Base-by-base conservation (phyloP, 2,888 invertebrate species). In the Epinotia demarniana region DNA sequence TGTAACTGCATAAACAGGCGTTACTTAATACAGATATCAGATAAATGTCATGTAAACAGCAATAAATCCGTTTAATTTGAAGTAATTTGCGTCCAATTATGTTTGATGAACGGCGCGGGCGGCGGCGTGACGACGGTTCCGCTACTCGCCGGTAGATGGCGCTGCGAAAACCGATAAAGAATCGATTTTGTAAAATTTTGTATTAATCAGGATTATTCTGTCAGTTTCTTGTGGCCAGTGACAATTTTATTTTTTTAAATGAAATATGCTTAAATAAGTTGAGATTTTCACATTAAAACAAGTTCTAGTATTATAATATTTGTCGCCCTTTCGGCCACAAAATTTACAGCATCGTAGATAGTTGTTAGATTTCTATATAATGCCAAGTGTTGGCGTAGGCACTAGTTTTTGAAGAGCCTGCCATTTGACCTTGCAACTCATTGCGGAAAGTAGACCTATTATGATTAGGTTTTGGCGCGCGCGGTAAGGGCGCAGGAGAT, bases 91-190 rank as follows among this genome's bases (percentile, higher is more conserved):
- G 83, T 80, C 80, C 90, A 90, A 92, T 92, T 91, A 92, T 77
- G 78, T 77, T 87, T 87, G 88, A 89, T 87, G 82, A 82, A 87
- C 83, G 85, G 77, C 78, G 79, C n/a, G 13, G n/a, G 68, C 67
- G 3, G 81, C 81, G 18, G 83, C 87, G 86, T 87, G 85, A 86
- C 80, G 46, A 73, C 3, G 18, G 49, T 79, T 55, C 1, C 4
- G 88, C 93, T 92, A 93, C 90, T 91, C 89, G 82, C 66, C 87
- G 81, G 53, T 86, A 93, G 93, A 92, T 92, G 93, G 89, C 90
- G 84, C 0, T 84, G 79, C 72, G 72, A 73, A 60, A 77, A 87
- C 88, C 83, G 80, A 87, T 89, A 78, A 2, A 1, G 4, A 16
- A 71, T 75, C 67, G 71, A 72, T 75, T n/a, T 63, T 13, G 2